Conservation (phyloP, 1,140 invertebrate species). For the Psilanteris sp. region DNA sequence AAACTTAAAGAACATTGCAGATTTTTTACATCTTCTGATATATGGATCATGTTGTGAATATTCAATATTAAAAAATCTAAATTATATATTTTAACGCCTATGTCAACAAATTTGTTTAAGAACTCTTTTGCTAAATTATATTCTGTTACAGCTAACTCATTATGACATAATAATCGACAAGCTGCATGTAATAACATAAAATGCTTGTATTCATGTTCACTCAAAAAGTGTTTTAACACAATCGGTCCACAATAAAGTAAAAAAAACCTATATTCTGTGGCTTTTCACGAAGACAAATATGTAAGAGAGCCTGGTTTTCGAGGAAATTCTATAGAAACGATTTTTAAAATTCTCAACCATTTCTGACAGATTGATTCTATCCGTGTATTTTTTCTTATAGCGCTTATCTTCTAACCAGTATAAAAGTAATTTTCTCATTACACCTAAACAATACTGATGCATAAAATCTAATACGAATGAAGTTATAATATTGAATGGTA, state of each 20-base stretch:
- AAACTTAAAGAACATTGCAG: slow-evolving; percentile 3
- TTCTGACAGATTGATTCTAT: slow-evolving; percentile 10
- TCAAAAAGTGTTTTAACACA: slow-evolving; percentile 12
- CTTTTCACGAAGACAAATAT: slow-evolving; percentile 44
- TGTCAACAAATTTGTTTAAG: slow-evolving; percentile 3
- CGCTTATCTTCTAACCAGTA: slow-evolving; percentile 54
- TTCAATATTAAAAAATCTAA: slow-evolving; percentile 10
- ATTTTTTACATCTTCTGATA: slow-evolving; percentile 8
- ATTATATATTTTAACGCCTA: not conserved
- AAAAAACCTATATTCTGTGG: slow-evolving; percentile 55
- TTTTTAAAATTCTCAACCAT: slow-evolving; percentile 20
- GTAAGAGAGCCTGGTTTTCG: slow-evolving; percentile 28
- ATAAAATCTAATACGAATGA: slow-evolving; percentile 65
- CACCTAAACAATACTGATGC: slow-evolving; percentile 61
- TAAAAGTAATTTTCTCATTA: slow-evolving; percentile 63
- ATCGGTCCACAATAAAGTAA: slow-evolving; percentile 25
- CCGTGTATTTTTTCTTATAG: slow-evolving; percentile 12
- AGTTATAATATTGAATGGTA: slow-evolving; percentile 44
- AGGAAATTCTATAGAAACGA: slow-evolving; percentile 46
- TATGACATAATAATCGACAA: slow-evolving; percentile 12
- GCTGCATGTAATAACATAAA: slow-evolving; percentile 10
- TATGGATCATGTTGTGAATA: slow-evolving; percentile 5
- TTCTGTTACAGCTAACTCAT: not conserved
- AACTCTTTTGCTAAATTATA: not conserved
- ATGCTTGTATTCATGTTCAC: not conserved